phyloP scores from a whole-genome alignment of 2,113 vertebrate genomes.

The Eudyptes chrysolophus region DNA sequence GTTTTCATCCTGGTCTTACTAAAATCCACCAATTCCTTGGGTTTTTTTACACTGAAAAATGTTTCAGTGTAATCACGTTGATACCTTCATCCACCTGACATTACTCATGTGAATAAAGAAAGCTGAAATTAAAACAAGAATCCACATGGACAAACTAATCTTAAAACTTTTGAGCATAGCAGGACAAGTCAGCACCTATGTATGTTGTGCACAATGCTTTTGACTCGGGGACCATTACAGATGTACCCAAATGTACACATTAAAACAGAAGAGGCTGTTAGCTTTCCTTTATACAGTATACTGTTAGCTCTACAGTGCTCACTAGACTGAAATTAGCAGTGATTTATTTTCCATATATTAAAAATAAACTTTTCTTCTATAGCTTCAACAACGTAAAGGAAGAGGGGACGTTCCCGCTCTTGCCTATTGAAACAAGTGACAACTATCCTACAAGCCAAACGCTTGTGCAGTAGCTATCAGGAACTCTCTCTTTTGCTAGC shows the following conservation, averaged over 20 bases:
- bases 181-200: neutral
- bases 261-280: neutral
- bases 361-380: neutral
- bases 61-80: accelerated
- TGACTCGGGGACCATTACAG: accelerated
- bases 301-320: neutral
- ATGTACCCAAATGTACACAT: neutral
- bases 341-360: neutral
- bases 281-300: neutral
- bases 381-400: neutral
- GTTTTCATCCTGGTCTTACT: neutral
- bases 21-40: neutral
- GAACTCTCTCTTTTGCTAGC: neutral
- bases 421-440: neutral
- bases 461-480: neutral
- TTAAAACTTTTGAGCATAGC: neutral
- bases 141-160: neutral
- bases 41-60: neutral
- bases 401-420: neutral
- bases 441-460: neutral
- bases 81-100: neutral
- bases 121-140: neutral
- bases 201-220: accelerated
- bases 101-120: neutral
- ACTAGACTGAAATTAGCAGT: neutral